Conservation (phyloP, 2,113 vertebrate species). For the Apeltes quadracus region DNA sequence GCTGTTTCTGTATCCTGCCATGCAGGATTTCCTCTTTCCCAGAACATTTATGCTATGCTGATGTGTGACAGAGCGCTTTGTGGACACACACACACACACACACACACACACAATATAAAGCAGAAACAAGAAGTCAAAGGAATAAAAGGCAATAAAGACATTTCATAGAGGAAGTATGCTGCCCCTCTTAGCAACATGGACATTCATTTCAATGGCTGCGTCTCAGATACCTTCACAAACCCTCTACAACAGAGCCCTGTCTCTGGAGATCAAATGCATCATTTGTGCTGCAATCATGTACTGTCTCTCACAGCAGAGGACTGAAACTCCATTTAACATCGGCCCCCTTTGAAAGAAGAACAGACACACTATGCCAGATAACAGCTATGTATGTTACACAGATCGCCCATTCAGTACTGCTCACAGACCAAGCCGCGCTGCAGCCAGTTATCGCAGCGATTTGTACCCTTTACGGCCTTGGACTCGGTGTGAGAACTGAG, state of each 20-base stretch:
- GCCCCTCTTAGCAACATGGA: slow-evolving; percentile 21
- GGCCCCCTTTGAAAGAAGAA: slow-evolving; percentile 10
- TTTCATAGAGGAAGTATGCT: slow-evolving; percentile 23
- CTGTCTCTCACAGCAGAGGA: neutral
- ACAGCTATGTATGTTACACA: slow-evolving; percentile 37
- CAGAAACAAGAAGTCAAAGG: slow-evolving; percentile 20
- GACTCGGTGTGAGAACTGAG: slow-evolving; percentile 27
- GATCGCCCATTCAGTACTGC: slow-evolving; percentile 30
- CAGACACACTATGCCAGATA: slow-evolving; percentile 33
- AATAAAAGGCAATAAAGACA: slow-evolving; percentile 39
- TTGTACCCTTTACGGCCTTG: neutral
- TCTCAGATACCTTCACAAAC: slow-evolving; percentile 38
- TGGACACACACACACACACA: slow-evolving; percentile 2
- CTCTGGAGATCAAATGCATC: slow-evolving; percentile 30
- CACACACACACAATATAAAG: slow-evolving; percentile 37
- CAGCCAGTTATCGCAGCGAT: slow-evolving; percentile 12
- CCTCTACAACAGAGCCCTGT: slow-evolving; percentile 34
- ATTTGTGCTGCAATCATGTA: slow-evolving; percentile 24
- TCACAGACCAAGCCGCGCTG: slow-evolving; percentile 9
- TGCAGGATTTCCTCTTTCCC: slow-evolving; percentile 73
- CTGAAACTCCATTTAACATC: slow-evolving; percentile 33
- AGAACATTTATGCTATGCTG: slow-evolving; percentile 52
- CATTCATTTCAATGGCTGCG: slow-evolving; percentile 33
- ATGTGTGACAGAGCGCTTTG: slow-evolving; percentile 51
- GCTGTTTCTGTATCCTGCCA: slow-evolving; percentile 60